Evolutionary conservation across 2,888 invertebrate species (phyloP).

Genomic region (Campaea margaritaria): DNA sequence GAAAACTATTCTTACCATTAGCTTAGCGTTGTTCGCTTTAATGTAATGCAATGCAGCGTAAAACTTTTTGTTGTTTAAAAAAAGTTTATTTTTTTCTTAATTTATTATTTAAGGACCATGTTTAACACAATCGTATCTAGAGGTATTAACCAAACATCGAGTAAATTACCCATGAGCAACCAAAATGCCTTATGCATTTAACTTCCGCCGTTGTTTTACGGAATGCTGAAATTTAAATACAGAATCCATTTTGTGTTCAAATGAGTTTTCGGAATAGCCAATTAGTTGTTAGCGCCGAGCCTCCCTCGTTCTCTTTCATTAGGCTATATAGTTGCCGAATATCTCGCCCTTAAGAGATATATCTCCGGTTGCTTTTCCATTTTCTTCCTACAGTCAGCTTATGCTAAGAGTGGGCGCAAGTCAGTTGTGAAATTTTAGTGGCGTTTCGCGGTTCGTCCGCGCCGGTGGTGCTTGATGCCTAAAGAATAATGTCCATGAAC

Average conservation of each 20-base stretch:
- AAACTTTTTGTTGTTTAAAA: not conserved
- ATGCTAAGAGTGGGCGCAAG: slow-evolving; percentile 65
- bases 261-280: slow-evolving; percentile 85
- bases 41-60: not conserved
- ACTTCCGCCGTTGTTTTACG: slow-evolving; percentile 81
- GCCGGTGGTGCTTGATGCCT: slow-evolving; percentile 28
- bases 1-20: no score
- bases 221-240: slow-evolving; percentile 85
- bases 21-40: no score
- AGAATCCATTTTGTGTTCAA: slow-evolving; percentile 85
- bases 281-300: slow-evolving; percentile 85
- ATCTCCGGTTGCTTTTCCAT: slow-evolving; percentile 78
- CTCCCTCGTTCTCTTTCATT: slow-evolving; percentile 84
- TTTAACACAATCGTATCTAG: slow-evolving; percentile 37
- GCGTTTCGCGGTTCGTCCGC: slow-evolving; percentile 68
- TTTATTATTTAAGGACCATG: slow-evolving; percentile 6
- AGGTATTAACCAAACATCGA: slow-evolving; percentile 48
- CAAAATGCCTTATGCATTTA: slow-evolving; percentile 76
- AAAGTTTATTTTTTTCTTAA: not conserved
- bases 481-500: slow-evolving; percentile 16
- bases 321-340: slow-evolving; percentile 85
- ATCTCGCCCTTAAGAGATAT: slow-evolving; percentile 82
- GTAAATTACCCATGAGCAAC: slow-evolving; percentile 57
- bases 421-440: slow-evolving; percentile 77
- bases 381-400: slow-evolving; percentile 76